Evolutionary conservation across 1,140 invertebrate species (phyloP), one percentile per base, ranked within the genome.

Genomic region (Pseudoatta argentina): DNA sequence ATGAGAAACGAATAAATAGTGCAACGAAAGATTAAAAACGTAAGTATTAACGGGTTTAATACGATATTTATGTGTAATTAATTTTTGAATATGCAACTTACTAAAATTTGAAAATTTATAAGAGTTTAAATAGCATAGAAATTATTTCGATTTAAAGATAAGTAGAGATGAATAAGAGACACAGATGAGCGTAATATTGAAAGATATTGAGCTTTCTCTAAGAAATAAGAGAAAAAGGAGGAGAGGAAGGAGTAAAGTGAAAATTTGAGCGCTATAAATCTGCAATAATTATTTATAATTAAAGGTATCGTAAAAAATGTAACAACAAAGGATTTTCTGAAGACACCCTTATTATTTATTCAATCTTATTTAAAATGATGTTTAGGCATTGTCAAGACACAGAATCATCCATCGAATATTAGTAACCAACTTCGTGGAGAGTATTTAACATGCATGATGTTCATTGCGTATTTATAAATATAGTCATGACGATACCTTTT

Each of bases 351-450:
- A 16, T 71, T 71, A 27, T 10, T 7, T 24, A 73, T 21, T 8
- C 51, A 30, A 53, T 16, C 10, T 44, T 39, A 30, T 76, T 59
- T 6, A 18, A 59, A 18, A 59, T 39, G 16, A 64, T 51, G 8
- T 18, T 77, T 48, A 12, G 2, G 2, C 14, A 55, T 55, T 30
- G 3, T 34, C 24, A 44, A 67, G 5, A 6, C 27, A 39, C 18
- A 44, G 48, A 69, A 39, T 69, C 3, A 66, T 66, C 39, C 24
- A 44, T 44, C 4, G 10, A 12, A 3, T 64, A 30, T 64, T 18
- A 55, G 4, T 69, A 30, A 44, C 64, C 30, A 67, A 67, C 61
- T 81, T 81, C 77, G 63, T 24, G 14, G 18, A 55, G 3, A 7
- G 3, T 55, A 12, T 44, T 63, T 39, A 55, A 53, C n/a, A 21